phyloP scores from a whole-genome alignment of 2,113 vertebrate genomes.

The Craseonycteris thonglongyai region DNA sequence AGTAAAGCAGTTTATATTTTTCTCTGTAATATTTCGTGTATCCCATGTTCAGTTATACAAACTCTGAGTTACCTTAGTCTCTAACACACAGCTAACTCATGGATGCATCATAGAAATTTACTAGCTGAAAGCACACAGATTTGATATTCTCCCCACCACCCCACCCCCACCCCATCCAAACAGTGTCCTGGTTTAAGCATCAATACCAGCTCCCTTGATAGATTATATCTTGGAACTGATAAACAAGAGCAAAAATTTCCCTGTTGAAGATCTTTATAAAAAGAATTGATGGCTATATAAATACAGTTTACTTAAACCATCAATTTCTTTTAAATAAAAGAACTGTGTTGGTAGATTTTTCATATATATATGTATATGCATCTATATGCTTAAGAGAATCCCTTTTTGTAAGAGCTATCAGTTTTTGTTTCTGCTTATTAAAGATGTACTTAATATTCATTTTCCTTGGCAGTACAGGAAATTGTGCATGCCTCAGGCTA shows the following conservation, averaged over 20 bases:
- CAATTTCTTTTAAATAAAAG: constrained; percentile 59
- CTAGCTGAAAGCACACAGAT: background rate
- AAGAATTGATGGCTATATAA: constrained; percentile 54
- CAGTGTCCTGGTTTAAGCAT: background rate
- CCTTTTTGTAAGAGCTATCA: constrained; percentile 73
- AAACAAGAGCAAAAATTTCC: constrained; percentile 29
- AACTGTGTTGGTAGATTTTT: constrained; percentile 39
- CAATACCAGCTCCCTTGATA: background rate
- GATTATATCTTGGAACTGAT: constrained; percentile 1
- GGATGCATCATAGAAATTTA: background rate
- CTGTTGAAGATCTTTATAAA: constrained; percentile 32
- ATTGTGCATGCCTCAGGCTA: constrained; percentile 76
- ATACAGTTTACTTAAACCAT: constrained; percentile 51
- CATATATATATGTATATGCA: background rate
- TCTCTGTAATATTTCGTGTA: background rate
- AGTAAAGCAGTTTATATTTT: background rate
- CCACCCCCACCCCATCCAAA: too few species aligned
- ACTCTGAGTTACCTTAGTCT: background rate
- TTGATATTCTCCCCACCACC: background rate
- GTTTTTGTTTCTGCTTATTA: constrained; percentile 81
- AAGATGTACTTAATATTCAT: constrained; percentile 78
- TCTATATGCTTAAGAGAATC: constrained; percentile 57
- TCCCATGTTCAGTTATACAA: background rate
- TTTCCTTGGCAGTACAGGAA: constrained; percentile 77
- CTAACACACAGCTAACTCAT: background rate